Evolutionary conservation across 2,797 vertebrate genomes (phyloP).

Genomic region (Neoniphon sammara): DNA sequence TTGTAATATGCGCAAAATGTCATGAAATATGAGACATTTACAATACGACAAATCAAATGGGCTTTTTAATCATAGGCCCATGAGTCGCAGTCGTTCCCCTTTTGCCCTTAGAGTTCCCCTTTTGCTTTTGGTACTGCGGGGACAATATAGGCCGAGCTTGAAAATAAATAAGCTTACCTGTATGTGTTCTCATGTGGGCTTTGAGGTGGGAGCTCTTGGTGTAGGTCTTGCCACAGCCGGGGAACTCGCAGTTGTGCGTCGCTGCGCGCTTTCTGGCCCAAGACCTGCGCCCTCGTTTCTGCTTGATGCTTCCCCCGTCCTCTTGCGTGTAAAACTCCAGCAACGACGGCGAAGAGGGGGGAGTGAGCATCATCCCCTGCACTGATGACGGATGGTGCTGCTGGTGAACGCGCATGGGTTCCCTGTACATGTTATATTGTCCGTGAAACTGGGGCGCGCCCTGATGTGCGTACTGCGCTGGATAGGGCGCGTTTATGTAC

Average conservation of each 20-base stretch:
- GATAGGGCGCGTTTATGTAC: constrained; percentile 74
- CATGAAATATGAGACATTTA: too few relatives aligned
- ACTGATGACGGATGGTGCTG: constrained; percentile 80
- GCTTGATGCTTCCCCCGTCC: constrained; percentile 81
- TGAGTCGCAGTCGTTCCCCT: too few relatives aligned
- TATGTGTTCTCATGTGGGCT: constrained; percentile 94
- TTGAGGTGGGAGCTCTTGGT: constrained; percentile 96
- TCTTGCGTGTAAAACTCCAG: constrained; percentile 87
- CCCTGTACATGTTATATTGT: constrained; percentile 85
- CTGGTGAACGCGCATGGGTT: constrained; percentile 79
- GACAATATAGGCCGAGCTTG: too few relatives aligned
- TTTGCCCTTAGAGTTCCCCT: too few relatives aligned
- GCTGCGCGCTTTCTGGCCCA: constrained; percentile 92
- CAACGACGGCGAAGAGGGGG: constrained; percentile 89
- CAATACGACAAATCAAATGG: too few relatives aligned
- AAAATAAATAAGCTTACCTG: constrained; percentile 80
- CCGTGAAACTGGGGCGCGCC: constrained; percentile 82
- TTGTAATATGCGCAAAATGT: neutral
- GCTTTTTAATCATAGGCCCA: too few relatives aligned
- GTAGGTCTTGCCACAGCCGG: constrained; percentile 94
- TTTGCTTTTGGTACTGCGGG: too few relatives aligned
- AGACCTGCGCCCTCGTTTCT: constrained; percentile 88
- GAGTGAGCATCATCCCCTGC: constrained; percentile 88
- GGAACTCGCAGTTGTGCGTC: constrained; percentile 93
- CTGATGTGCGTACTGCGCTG: constrained; percentile 70